Evolutionary conservation across 2,888 invertebrate genomes (phyloP).

Genomic region (Formica aserva): DNA sequence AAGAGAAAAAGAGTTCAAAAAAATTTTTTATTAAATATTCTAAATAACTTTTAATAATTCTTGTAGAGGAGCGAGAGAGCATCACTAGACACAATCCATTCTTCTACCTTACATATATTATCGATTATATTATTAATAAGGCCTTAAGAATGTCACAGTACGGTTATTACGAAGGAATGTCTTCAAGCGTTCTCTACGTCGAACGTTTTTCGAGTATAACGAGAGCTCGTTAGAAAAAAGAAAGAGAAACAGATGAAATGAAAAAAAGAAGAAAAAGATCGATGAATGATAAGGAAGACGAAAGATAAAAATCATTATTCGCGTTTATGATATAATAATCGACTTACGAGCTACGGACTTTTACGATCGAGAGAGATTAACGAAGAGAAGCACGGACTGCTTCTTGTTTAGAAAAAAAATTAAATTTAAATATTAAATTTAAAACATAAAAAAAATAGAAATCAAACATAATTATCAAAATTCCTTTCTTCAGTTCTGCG

Average conservation of each 20-base stretch:
- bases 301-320: conserved; percentile 57
- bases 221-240: conserved; percentile 65
- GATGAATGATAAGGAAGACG: conserved; percentile 39
- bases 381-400: conserved; percentile 54
- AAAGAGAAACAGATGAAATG: conserved; percentile 54
- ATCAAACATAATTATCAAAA: conserved; percentile 15
- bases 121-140: conserved; percentile 76
- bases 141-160: conserved; percentile 84
- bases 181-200: conserved; percentile 76
- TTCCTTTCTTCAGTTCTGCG: conserved; percentile 44
- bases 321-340: conserved; percentile 60
- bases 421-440: conserved; percentile 14
- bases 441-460: conserved; percentile 1
- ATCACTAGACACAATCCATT: conserved; percentile 49
- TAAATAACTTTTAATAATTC: conserved; percentile 12
- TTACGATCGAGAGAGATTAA: conserved; percentile 56
- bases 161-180: conserved; percentile 84
- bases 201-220: conserved; percentile 73
- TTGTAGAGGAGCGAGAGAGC: conserved; percentile 15
- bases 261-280: conserved; percentile 47
- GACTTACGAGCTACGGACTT: conserved; percentile 71
- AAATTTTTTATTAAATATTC: conserved; percentile 9
- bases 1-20: not conserved
- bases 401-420: not conserved
- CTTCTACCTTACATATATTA: conserved; percentile 64